Base-by-base conservation (phyloP, 2,888 invertebrate species). In the Acleris laterana region DNA sequence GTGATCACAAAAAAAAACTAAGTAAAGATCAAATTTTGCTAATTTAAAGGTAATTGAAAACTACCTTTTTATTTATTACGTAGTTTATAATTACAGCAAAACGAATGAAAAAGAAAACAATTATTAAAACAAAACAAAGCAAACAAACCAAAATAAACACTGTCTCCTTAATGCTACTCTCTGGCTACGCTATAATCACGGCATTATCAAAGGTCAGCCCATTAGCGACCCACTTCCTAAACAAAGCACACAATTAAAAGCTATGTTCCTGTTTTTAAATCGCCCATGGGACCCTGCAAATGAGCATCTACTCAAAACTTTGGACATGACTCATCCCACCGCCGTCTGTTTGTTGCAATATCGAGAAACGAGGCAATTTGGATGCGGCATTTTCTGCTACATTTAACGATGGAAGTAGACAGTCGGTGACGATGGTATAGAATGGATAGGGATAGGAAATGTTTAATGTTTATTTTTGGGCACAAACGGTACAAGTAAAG, bases 301-400 rank as follows among this genome's bases (percentile, higher is more conserved):
- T 78, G 74, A 78, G 74, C 74, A 78, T 74, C 78, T 75, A 75
- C 76, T 80, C 75, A 58, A 62, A 70, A 70, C 68, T 73, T 71
- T 69, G 57, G 69, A 66, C 64, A 67, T 68, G 62, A 69, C 70
- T 71, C 69, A 62, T 60, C 65, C 68, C 62, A 16, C 53, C 48
- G 50, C 61, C 68, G 66, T 61, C 63, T 66, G 69, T 69, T 69
- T 62, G 68, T 46, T 62, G 28, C 51, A n/a, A n/a, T 19, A 42
- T 46, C 50, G 52, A 44, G 62, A 51, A 63, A 55, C 48, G 3
- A 11, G 44, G 19, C n/a, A 7, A 13, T n/a, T 44, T 25, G n/a
- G 55, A 62, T 60, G 50, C 38, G 62, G 57, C 17, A 57, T 38
- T 38, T 38, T 38, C 11, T 38, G 11, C 7, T 11, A 32, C 13